phyloP scores from a whole-genome alignment of 2,888 invertebrate species.

The Oxyteleia sp. region DNA sequence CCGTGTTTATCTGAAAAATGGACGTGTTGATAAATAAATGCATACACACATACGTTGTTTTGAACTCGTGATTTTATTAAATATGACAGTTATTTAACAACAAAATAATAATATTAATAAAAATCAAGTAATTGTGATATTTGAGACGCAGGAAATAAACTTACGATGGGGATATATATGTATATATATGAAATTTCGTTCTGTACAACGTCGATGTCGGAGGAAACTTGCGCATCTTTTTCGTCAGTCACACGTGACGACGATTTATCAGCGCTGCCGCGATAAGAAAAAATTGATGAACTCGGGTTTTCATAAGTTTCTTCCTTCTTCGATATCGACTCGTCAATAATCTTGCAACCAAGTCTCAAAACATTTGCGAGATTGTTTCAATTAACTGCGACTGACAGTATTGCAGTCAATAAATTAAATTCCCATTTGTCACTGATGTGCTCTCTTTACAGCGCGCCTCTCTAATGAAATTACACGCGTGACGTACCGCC shows the following conservation, averaged over 20 bases:
- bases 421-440: conserved; percentile 15
- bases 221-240: conserved; percentile 11
- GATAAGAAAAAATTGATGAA: conserved; percentile 28
- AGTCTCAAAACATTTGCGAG: conserved; percentile 23
- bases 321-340: conserved; percentile 46
- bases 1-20: conserved; percentile 8
- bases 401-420: background rate
- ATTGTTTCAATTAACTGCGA: conserved; percentile 7
- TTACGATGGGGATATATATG: background rate
- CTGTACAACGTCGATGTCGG: conserved; percentile 46
- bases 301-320: conserved; percentile 1
- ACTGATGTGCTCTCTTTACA: background rate
- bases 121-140: conserved; percentile 42
- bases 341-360: conserved; percentile 44
- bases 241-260: conserved; percentile 12
- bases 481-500: background rate
- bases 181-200: conserved; percentile 30
- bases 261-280: conserved; percentile 16
- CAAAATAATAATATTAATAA: conserved; percentile 56
- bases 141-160: background rate
- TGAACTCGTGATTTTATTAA: conserved; percentile 79
- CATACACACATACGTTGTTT: background rate
- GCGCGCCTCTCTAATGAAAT: conserved; percentile 27
- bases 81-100: conserved; percentile 80
- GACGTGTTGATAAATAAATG: conserved; percentile 1